Conservation (phyloP, 2,888 invertebrate genomes). For the Polylopha cassiicola region DNA sequence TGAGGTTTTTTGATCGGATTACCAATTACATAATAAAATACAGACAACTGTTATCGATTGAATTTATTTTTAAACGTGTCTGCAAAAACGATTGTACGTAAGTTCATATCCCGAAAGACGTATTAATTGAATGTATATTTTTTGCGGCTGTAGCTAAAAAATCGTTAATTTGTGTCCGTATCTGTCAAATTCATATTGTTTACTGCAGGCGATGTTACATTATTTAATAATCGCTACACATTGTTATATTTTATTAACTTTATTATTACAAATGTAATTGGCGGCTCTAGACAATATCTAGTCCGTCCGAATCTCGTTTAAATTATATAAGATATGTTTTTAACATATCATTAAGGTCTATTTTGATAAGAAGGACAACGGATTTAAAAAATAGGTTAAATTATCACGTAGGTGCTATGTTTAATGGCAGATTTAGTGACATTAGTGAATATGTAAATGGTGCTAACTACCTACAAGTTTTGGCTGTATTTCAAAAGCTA, state of each 20-base stretch:
- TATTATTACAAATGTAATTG: background rate
- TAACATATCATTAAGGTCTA: slow-evolving; percentile 5
- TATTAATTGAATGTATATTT: too few relatives aligned
- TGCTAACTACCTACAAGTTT: slow-evolving; percentile 11
- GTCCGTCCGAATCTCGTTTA: background rate
- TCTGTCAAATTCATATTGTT: too few relatives aligned
- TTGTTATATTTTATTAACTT: slow-evolving; percentile 1
- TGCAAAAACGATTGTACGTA: too few relatives aligned
- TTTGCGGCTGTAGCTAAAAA: too few relatives aligned
- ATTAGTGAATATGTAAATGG: slow-evolving; percentile 8
- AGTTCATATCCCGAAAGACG: too few relatives aligned
- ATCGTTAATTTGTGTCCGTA: too few relatives aligned
- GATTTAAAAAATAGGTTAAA: slow-evolving; percentile 19
- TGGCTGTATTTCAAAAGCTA: slow-evolving; percentile 21
- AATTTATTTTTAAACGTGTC: too few relatives aligned
- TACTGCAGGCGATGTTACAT: background rate
- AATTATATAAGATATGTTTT: slow-evolving; percentile 5
- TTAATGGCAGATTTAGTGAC: slow-evolving; percentile 7
- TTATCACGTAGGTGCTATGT: slow-evolving; percentile 16
- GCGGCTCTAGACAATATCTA: background rate
- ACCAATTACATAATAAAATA: too few relatives aligned
- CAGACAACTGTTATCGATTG: too few relatives aligned
- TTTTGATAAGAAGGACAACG: slow-evolving; percentile 21
- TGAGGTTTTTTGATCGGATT: too few relatives aligned
- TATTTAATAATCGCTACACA: slow-evolving; percentile 1